Evolutionary conservation across 2,888 invertebrate species (phyloP), one percentile per base, ranked within the genome.

Genomic region (Clanis bilineata): DNA sequence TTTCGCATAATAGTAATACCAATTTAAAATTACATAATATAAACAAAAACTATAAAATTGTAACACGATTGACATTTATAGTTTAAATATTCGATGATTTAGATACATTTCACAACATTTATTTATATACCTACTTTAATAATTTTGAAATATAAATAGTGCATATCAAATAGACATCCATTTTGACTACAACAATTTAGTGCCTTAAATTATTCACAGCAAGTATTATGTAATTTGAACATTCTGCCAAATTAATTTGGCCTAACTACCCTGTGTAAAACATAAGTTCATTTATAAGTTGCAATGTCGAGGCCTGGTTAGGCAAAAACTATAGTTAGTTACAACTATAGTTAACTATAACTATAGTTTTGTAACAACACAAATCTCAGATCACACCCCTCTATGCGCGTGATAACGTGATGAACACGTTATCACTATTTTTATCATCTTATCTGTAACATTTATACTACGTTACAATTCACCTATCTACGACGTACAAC

Each of bases 151-250:
- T 23, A 23, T 23, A 38, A 22, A 23, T 51, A 71, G 68, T 64
- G 64, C 64, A 63, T 62, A 60, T 25, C 22, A 0, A 44, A 36
- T 45, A 58, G 39, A 58, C 47, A 58, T 25, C 57, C 25, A 58
- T 58, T 58, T 47, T 28, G 18, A 32, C 22, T 47, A 23, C 15
- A 47, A 21, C n/a, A 7, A 22, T 47, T 57, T 36, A 12, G 38
- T 38, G 32, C 36, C 47, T 73, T 47, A 28, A 6, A n/a, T n/a
- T n/a, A 76, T 64, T 79, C 74, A 74, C 77, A 76, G 73, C 76
- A n/a, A n/a, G n/a, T 68, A 71, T 63, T 64, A 63, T 70, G 65
- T 69, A 69, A 69, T 72, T 72, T 64, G 62, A 66, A 65, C 59
- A 58, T 64, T 55, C 18, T 54, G 60, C 38, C 62, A 65, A 62